These are phyloP conservation scores for Hippocampus kuda DNA, from an alignment of 2,797 vertebrate species.

Conservation along the genomic window DNA sequence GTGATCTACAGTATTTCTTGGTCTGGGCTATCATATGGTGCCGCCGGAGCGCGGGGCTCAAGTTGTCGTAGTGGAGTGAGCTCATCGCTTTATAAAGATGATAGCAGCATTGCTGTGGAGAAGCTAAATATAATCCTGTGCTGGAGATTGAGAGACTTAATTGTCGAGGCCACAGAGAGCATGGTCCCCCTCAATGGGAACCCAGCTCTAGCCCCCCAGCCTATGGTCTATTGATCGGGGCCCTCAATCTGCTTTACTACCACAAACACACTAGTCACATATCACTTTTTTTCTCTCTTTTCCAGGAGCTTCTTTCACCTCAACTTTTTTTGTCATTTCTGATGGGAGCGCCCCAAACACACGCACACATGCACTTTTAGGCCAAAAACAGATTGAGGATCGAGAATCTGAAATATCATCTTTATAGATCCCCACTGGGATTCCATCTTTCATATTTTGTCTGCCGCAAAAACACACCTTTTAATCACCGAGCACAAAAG, in stretches of 20 bases:
- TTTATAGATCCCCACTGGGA: conserved; percentile 43
- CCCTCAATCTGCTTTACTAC: conserved; percentile 47
- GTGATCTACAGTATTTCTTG: conserved; percentile 64
- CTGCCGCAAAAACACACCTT: conserved; percentile 36
- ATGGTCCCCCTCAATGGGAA: conserved; percentile 46
- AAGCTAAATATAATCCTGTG: conserved; percentile 73
- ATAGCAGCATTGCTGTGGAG: conserved; percentile 61
- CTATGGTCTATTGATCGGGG: conserved; percentile 62
- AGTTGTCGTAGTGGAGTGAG: conserved; percentile 70
- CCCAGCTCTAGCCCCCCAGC: conserved; percentile 57
- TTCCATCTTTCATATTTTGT: conserved; percentile 49
- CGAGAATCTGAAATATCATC: conserved; percentile 51
- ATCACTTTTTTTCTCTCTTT: conserved; percentile 38
- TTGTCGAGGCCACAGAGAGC: conserved; percentile 54
- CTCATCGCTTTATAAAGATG: conserved; percentile 74
- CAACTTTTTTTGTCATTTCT: conserved; percentile 35
- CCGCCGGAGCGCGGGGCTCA: conserved; percentile 57
- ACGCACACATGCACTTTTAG: conserved; percentile 21
- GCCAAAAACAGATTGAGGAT: conserved; percentile 61
- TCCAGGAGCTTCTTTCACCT: conserved; percentile 20
- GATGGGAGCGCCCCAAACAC: no score
- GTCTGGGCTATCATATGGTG: conserved; percentile 56
- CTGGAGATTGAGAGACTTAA: conserved; percentile 66
- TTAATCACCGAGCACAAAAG: conserved; percentile 8
- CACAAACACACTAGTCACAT: conserved; percentile 46